Evolutionary conservation across 2,888 invertebrate genomes (phyloP).

Genomic region (Lagria hirta): DNA sequence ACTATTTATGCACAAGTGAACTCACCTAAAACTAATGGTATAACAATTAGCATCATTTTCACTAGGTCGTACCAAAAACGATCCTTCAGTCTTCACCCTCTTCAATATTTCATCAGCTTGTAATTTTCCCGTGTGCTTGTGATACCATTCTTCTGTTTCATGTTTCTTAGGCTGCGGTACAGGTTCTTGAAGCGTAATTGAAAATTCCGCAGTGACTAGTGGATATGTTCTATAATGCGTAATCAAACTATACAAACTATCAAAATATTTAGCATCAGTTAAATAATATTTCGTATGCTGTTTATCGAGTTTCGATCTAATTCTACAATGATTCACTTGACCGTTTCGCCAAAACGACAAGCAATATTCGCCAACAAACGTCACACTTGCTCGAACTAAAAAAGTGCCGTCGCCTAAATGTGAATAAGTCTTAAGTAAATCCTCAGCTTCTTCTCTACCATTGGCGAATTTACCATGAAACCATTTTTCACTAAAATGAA

Average conservation of each 20-base stretch:
- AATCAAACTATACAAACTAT: conserved; percentile 88
- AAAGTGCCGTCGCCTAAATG: conserved; percentile 90
- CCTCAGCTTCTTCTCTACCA: conserved; percentile 78
- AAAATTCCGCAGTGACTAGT: conserved; percentile 85
- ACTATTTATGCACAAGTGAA: too few relatives aligned
- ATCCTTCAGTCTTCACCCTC: conserved; percentile 84
- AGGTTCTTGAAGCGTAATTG: conserved; percentile 83
- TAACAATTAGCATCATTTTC: conserved; percentile 83
- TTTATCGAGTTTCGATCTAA: conserved; percentile 84
- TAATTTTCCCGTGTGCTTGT: conserved; percentile 74
- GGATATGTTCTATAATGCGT: conserved; percentile 87
- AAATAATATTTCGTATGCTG: conserved; percentile 89
- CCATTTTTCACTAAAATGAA: conserved; percentile 92
- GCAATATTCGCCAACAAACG: conserved; percentile 95
- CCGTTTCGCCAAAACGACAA: conserved; percentile 91
- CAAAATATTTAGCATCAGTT: conserved; percentile 85
- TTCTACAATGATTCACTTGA: conserved; percentile 89
- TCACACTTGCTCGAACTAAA: conserved; percentile 89
- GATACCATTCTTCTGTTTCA: conserved; percentile 92
- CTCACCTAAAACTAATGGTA: conserved; percentile 89
- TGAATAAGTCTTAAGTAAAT: conserved; percentile 72
- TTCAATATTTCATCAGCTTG: conserved; percentile 88
- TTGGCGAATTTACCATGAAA: conserved; percentile 86
- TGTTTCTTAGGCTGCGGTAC: conserved; percentile 95
- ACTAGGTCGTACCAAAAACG: conserved; percentile 90